Evolutionary conservation across 2,113 vertebrate species (phyloP), one percentile per base, ranked within the genome.

Genomic region (Oreochromis spilurus): DNA sequence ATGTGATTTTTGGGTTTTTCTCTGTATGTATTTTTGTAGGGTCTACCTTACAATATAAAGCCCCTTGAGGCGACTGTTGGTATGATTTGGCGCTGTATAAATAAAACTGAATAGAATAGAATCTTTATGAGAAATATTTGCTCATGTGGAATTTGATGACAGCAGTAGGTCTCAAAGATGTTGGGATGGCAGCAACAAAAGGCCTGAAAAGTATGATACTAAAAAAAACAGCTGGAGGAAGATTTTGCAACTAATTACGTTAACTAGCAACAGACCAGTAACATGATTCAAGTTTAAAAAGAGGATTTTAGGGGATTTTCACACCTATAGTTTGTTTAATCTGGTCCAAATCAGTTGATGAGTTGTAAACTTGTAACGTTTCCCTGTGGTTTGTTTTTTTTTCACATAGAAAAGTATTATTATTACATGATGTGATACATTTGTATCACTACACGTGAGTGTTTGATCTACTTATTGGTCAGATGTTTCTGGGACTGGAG

Each of bases 1-100:
- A 62, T 62, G 31, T 12, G 58, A 36, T 36, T 36, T 62, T 58
- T 1, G 54, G 1, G 3, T 0, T 0, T 9, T 34, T 62, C 29
- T 2, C 58, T 62, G 29, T 62, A 62, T 62, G 58, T 34, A 34
- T 34, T 62, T 62, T 12, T 65, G 60, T 36, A 65, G 10, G 31
- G 31, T 65, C 31, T 62, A n/a, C 60, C 31, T 62, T 36, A 12
- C 58, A 36, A 36, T 36, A 38, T 65, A 65, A 65, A 65, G 17
- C 10, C 17, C 31, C 17, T 38, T n/a, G 60, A 65, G 60, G 2
- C 4, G 3, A 7, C 9, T 38, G 31, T 36, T 65, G 60, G n/a
- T 36, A 31, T 65, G 17, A 65, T 38, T 65, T 36, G 31, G 31
- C 1, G 60, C 10, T 38, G 17, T 65, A 36, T 65, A 65, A 36